Base-by-base conservation (phyloP, 2,888 invertebrate genomes). In the Agrotis clavis region DNA sequence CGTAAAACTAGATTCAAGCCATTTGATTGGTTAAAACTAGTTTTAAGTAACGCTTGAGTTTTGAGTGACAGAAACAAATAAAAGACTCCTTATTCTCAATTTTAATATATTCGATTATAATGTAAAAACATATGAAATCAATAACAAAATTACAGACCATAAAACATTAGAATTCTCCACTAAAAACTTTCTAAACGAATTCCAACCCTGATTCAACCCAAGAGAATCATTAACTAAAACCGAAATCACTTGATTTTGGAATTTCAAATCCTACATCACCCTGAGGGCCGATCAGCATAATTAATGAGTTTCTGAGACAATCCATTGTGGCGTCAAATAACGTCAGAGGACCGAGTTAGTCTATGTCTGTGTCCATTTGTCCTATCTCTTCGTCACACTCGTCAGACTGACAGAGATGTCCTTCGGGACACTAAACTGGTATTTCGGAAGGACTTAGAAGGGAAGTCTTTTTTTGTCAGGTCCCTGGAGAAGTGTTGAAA, bases 221-320 rank as follows among this genome's bases (percentile, higher is more conserved):
- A 74, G 48, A 66, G 59, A 0, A 60, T 67, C 9, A 60, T 82
- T 74, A 63, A 50, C 66, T 64, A 50, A 65, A 62, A 48, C 71
- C 79, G 25, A 73, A 79, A 82, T 75, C 70, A 62, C 73, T 82
- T 53, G 67, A 53, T 74, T 41, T 35, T n/a, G 60, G 41, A 63
- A 56, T 71, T 47, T 64, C 62, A 59, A 67, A 30, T 66, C 11
- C 25, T 69, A 80, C 56, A 57, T 70, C 47, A 77, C 83, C 83
- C 83, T 56, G 35, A 65, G 60, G 80, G 30, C 68, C 85, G 47
- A 80, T 85, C 47, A 53, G 72, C 61, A 80, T 83, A 83, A 83
- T 85, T 83, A 85, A 83, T 85, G 83, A 77, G 61, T 41, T 62
- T 82, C 62, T 56, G 35, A 51, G 76, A 64, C 68, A 64, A 71